Evolutionary conservation across 2,113 vertebrate genomes (phyloP), one percentile per base, ranked within the genome.

Genomic region (Diadophis punctatus): DNA sequence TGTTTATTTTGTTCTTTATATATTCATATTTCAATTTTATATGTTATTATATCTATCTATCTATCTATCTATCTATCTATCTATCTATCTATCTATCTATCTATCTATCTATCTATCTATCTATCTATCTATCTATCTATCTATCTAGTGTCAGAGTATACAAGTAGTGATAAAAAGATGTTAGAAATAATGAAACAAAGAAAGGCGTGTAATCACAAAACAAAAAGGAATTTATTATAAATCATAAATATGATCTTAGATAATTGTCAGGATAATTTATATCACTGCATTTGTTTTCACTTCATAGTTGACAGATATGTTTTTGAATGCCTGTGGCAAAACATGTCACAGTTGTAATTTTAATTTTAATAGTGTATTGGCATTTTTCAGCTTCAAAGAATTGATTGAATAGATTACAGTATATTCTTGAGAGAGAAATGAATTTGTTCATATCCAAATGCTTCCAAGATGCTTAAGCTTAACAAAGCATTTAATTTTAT

Each of bases 211-310:
- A 16, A 80, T 39, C 39, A n/a, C 5, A 34, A 80, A 80, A 9
- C 34, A 80, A 80, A 39, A 39, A 80, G 18, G 18, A 80, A 74
- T 55, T 95, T 94, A 94, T 51, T 52, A 94, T 80, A 91, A 93
- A 93, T 53, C 27, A 89, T 93, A 86, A 1, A 93, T 39, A 8
- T 16, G 87, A 23, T 53, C 27, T 93, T 74, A 20, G 48, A 86
- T 90, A 94, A 91, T 5, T 92, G 34, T 8, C 14, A 93, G 49
- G 89, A 90, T 80, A 91, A 92, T 90, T 96, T 93, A 14, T 91
- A 20, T 88, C 84, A 1, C 27, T 53, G 16, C 48, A 74, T n/a
- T 0, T 20, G 89, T 51, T 88, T 43, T 58, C 88, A 88, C 2
- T 39, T 46, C 5, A 90, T 39, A 0, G 3, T 89, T 94, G 88